Percentiles rank a stretch among this genome's conserved stretches.
Evolutionary conservation across 1,140 invertebrate genomes (phyloP).

Genomic region (Caenorhabditis briggsae): DNA sequence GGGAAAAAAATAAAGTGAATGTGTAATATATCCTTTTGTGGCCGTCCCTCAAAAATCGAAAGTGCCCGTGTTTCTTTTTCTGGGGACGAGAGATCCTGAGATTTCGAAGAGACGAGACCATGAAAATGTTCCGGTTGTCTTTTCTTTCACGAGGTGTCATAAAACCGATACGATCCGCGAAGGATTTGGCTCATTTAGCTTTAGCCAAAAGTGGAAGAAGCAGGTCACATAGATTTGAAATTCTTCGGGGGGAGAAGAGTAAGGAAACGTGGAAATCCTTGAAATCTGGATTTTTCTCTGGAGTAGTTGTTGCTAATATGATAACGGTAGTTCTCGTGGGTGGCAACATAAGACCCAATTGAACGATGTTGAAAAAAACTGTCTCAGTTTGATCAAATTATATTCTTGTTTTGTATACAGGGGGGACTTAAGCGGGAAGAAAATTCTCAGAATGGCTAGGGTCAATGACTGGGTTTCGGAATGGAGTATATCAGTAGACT

Average conservation of each 20-base stretch:
- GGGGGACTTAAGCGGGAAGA: no score
- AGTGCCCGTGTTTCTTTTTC: not conserved
- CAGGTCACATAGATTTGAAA: not conserved
- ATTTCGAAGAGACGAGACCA: not conserved
- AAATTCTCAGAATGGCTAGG: no score
- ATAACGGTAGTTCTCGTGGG: not conserved
- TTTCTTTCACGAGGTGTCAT: not conserved
- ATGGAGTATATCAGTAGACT: conserved; percentile 63
- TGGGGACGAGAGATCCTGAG: not conserved
- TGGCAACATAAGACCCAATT: not conserved
- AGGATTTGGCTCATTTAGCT: conserved; percentile 44
- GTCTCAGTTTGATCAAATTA: conserved; percentile 19
- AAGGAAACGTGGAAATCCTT: not conserved
- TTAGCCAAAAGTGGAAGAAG: not conserved
- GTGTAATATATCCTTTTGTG: no score
- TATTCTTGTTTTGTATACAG: not conserved
- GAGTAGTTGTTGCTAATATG: not conserved
- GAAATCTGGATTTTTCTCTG: not conserved
- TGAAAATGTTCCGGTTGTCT: conserved; percentile 32
- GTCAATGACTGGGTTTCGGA: no score
- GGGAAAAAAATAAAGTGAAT: no score
- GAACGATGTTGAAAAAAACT: not conserved
- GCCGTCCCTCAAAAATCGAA: not conserved
- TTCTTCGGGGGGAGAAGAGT: not conserved
- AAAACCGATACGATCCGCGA: not conserved